Evolutionary conservation across 2,888 invertebrate genomes (phyloP).

Genomic region (Pelosia muscerda): DNA sequence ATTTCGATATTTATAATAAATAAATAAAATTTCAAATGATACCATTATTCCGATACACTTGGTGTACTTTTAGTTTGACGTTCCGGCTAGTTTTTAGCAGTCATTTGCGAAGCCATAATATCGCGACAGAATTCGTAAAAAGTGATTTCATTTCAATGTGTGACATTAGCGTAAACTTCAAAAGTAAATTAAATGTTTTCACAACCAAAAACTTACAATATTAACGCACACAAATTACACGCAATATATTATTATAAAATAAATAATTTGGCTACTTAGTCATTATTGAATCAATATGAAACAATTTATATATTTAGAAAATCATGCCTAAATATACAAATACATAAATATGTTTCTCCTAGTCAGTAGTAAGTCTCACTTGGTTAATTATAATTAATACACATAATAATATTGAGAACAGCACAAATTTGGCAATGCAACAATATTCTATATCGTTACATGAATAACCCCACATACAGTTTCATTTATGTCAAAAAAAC

Average conservation of each 20-base stretch:
- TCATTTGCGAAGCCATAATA: too few relatives aligned
- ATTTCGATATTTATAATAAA: background rate
- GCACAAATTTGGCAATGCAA: background rate
- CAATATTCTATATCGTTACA: background rate
- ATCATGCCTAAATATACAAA: background rate
- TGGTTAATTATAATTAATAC: conserved; percentile 4
- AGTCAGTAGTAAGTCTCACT: conserved; percentile 7
- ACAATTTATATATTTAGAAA: background rate
- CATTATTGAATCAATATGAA: background rate
- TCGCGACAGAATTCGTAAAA: too few relatives aligned
- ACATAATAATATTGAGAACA: background rate
- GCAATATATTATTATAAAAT: background rate
- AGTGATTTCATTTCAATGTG: too few relatives aligned
- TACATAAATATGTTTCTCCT: conserved; percentile 8
- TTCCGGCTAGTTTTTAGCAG: too few relatives aligned
- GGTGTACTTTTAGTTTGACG: too few relatives aligned
- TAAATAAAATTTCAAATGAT: background rate
- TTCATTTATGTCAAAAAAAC: background rate
- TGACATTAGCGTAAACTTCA: too few relatives aligned
- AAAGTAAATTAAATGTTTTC: too few relatives aligned
- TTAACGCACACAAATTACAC: background rate
- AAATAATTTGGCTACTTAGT: conserved; percentile 3
- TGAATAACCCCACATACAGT: background rate
- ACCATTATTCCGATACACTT: too few relatives aligned
- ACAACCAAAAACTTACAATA: background rate